Evolutionary conservation across 1,140 invertebrate genomes (phyloP).

Genomic region (Brachionus paranguensis): DNA sequence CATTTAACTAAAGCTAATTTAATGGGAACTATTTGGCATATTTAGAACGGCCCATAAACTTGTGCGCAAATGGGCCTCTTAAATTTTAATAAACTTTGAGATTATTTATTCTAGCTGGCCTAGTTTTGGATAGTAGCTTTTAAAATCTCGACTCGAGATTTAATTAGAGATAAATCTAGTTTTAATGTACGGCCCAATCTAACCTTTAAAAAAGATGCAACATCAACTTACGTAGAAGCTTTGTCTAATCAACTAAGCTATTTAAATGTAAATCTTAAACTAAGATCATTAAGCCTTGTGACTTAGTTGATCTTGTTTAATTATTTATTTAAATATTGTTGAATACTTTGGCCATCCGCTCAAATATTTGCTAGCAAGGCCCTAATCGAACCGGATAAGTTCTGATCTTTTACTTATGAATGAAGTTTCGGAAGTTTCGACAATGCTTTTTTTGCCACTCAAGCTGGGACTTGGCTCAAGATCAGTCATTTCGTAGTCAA

Average conservation of each 20-base stretch:
- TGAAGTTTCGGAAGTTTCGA: constrained; percentile 11
- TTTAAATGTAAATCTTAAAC: constrained; percentile 15
- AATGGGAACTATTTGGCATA: neutral
- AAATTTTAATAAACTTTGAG: constrained; percentile 2
- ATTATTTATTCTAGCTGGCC: neutral
- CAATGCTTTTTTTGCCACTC: neutral
- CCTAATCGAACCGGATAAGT: neutral
- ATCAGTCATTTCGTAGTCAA: neutral
- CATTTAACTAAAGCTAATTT: neutral
- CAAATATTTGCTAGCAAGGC: neutral
- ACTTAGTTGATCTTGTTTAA: constrained; percentile 6
- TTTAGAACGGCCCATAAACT: neutral
- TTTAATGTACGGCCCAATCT: neutral
- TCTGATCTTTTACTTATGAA: neutral
- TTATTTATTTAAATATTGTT: constrained; percentile 2
- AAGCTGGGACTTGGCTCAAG: neutral
- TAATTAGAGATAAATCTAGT: neutral
- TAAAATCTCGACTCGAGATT: neutral
- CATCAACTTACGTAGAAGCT: neutral
- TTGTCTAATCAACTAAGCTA: neutral
- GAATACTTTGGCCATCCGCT: neutral
- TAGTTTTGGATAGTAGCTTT: neutral
- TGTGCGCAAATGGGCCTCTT: neutral
- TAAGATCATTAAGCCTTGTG: constrained; percentile 17
- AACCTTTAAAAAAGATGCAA: neutral